These are phyloP conservation scores for Formica selysi DNA, from an alignment of 1,140 invertebrate genomes.

Conservation along the genomic window DNA sequence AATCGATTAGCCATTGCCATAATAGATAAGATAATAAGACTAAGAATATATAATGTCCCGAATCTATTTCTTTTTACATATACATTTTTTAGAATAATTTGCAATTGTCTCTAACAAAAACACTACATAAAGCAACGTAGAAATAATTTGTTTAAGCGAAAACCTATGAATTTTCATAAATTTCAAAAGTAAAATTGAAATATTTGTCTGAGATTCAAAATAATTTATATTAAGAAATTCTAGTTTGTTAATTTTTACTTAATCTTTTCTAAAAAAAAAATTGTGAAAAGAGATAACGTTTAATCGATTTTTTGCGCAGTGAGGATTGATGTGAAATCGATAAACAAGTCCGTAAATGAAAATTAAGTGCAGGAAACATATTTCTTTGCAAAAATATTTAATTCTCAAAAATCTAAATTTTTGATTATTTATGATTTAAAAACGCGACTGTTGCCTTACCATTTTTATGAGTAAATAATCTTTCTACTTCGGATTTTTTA, in stretches of 20 bases:
- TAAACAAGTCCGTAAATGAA: neutral
- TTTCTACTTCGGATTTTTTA: too few species aligned
- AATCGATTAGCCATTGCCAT: neutral
- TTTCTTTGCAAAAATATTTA: neutral
- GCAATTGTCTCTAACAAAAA: constrained; percentile 7
- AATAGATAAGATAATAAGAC: constrained; percentile 26
- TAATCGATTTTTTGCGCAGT: neutral
- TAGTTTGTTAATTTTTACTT: neutral
- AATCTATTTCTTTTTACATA: neutral
- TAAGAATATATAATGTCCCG: neutral
- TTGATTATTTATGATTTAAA: neutral
- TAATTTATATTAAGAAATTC: constrained; percentile 1
- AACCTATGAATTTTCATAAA: neutral
- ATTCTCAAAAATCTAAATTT: neutral
- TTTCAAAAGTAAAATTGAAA: neutral
- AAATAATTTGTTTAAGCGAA: neutral
- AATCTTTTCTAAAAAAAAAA: neutral
- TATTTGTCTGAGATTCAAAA: neutral
- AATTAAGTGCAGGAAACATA: neutral
- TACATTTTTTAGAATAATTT: neutral
- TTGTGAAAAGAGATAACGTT: neutral
- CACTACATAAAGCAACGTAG: neutral
- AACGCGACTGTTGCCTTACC: too few species aligned
- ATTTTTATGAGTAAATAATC: neutral
- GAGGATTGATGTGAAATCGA: neutral